Percentiles rank a stretch among this genome's conserved stretches.
phyloP scores from a whole-genome alignment of 2,888 invertebrate species.

The Lasioglossum oenotherae region DNA sequence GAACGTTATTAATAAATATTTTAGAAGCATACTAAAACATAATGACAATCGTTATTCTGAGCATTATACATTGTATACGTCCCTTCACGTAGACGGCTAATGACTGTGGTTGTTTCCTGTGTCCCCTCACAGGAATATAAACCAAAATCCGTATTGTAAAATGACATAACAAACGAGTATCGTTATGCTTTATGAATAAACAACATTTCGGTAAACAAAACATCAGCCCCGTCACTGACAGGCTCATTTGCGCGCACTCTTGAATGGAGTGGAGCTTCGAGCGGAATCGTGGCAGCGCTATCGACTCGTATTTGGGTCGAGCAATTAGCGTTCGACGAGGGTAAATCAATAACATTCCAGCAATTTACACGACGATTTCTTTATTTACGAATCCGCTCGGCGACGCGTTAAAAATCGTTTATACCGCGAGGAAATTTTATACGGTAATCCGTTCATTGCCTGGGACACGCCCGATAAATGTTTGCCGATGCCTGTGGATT shows the following conservation, averaged over 20 bases:
- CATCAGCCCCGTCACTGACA: neutral
- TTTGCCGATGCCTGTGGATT: constrained; percentile 66
- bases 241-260: neutral
- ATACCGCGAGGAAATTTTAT: constrained; percentile 45
- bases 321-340: constrained; percentile 28
- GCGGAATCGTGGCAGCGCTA: neutral
- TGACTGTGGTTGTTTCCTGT: neutral
- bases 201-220: constrained; percentile 6
- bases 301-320: constrained; percentile 16
- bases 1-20: neutral
- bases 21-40: no score
- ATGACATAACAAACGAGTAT: neutral
- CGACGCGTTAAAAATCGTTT: constrained; percentile 59
- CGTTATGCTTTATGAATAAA: neutral
- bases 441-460: constrained; percentile 60
- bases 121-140: neutral
- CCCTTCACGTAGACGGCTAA: no score
- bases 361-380: constrained; percentile 34
- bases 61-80: no score
- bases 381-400: constrained; percentile 30
- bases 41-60: no score
- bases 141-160: neutral
- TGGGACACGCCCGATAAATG: constrained; percentile 60
- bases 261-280: neutral
- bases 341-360: constrained; percentile 48